Base-by-base conservation (phyloP, 2,888 invertebrate species). In the Gortyna flavago region DNA sequence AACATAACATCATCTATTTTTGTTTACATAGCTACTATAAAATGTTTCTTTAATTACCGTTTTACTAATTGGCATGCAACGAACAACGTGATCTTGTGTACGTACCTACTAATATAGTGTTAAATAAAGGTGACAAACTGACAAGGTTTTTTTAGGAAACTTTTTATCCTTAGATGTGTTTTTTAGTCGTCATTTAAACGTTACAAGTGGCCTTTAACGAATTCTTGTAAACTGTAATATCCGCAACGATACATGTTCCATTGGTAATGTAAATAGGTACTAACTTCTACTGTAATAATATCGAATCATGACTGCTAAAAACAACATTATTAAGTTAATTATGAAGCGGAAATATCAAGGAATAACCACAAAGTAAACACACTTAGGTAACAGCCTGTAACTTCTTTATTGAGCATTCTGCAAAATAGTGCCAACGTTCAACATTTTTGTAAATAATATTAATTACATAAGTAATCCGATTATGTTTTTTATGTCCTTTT, bases 101-200 rank as follows among this genome's bases (percentile, higher is more conserved):
- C 35, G 41, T 71, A 48, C 66, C 57, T 65, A 29, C 29, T 59
- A 29, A 13, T 54, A n/a, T 59, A 69, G 69, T 74, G 68, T 38
- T 77, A 70, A 72, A 48, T 57, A 77, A 73, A 85, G 84, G 68
- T 69, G 81, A 80, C 84, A 75, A 67, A 48, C 54, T 77, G 75
- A 84, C 75, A 62, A 67, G n/a, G 59, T 76, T 74, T 83, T 83
- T 86, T 86, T 78, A 54, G 61, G 67, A 57, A 61, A 65, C 35
- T 41, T 68, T 72, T 76, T 66, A 61, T 29, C 8, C 6, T 57
- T 44, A 25, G n/a, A 54, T n/a, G 38, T 54, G 61, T 80, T 73
- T 76, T 77, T 72, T 64, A 44, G 35, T 66, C 25, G 32, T 62
- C n/a, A 44, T 68, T 32, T 62, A 41, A 57, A 80, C 59, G 21